phyloP scores from a whole-genome alignment of 2,113 vertebrate genomes.

The Pygoscelis adeliae region DNA sequence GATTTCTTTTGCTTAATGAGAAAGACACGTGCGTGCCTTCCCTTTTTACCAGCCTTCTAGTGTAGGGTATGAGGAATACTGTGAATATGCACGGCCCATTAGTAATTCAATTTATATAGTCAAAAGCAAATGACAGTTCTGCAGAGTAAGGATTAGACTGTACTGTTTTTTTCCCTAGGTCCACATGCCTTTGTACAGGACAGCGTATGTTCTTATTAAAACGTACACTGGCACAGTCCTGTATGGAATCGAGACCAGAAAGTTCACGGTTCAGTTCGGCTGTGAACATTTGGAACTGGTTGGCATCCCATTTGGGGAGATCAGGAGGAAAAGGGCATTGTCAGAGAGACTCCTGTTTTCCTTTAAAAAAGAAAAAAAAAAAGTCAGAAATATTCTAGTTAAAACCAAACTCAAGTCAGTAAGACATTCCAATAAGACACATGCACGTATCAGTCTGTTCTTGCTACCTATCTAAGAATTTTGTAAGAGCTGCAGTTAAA shows the following conservation, averaged over 20 bases:
- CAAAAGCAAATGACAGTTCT: not conserved
- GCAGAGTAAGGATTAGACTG: not conserved
- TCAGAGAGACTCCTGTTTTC: not conserved
- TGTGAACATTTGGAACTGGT: not conserved
- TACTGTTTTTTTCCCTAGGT: not conserved
- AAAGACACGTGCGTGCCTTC: not conserved
- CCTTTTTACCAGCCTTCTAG: not conserved
- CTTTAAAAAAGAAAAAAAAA: not conserved
- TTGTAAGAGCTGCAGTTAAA: not conserved
- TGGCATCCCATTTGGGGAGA: not conserved
- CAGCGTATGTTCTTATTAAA: not conserved
- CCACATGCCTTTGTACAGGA: not conserved
- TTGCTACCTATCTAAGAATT: not conserved
- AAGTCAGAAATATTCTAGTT: not conserved
- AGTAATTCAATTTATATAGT: constrained; percentile 22
- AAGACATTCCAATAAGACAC: not conserved
- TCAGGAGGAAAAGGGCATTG: not conserved
- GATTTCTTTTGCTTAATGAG: not conserved
- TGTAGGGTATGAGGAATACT: not conserved
- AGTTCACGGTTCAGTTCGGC: not conserved
- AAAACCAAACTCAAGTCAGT: not conserved
- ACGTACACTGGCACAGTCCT: not conserved
- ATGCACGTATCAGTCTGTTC: not conserved
- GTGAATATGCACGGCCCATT: not conserved
- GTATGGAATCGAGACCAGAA: not conserved